phyloP scores from a whole-genome alignment of 2,113 vertebrate species.

The Sturnira hondurensis region DNA sequence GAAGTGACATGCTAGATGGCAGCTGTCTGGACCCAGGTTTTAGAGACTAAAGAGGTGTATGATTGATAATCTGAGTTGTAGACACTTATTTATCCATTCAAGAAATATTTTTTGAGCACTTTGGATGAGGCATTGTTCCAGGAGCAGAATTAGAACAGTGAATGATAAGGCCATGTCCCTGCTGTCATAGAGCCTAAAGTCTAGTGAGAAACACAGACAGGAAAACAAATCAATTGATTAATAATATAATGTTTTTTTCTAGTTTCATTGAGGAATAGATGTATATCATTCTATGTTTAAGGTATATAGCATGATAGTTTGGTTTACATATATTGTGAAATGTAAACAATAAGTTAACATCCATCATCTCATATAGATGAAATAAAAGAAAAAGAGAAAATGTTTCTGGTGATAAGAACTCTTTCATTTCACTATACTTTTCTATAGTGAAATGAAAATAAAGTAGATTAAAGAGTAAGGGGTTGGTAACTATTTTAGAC shows the following conservation, averaged over 20 bases:
- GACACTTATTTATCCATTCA: background rate
- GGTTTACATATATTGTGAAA: background rate
- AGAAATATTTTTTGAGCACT: background rate
- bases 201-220: background rate
- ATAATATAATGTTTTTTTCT: background rate
- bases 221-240: background rate
- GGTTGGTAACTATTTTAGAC: background rate
- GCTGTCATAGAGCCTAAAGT: background rate
- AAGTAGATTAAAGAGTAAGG: background rate
- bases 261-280: background rate
- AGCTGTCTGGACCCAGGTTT: background rate
- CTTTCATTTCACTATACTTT: constrained; percentile 11
- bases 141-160: background rate
- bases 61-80: background rate
- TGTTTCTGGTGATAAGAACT: background rate
- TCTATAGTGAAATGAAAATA: background rate
- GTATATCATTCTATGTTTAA: background rate
- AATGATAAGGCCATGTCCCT: background rate
- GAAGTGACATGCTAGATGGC: background rate
- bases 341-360: background rate
- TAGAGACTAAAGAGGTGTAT: background rate
- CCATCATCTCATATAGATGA: background rate
- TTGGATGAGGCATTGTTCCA: background rate
- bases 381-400: background rate
- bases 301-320: background rate